Base-by-base conservation (phyloP, 2,888 invertebrate genomes). In the Enoplolaimus lenunculus region DNA sequence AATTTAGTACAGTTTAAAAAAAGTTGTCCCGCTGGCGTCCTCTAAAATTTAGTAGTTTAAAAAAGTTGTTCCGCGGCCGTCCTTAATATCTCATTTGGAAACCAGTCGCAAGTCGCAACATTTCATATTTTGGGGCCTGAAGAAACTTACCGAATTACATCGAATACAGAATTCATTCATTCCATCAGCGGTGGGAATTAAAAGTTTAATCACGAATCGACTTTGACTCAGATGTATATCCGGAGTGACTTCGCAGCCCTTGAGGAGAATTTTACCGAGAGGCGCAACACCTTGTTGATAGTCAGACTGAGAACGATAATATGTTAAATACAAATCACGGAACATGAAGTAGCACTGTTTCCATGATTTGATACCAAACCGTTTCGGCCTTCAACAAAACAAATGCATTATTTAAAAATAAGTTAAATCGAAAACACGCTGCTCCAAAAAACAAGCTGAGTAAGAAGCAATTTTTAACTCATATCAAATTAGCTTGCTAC, bases 141-240 rank as follows among this genome's bases (percentile, higher is more conserved):
- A n/a, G n/a, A n/a, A 29, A 84, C 87, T 85, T 84, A 90, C 91
- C 76, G 88, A 88, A 77, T 94, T 93, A 81, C 95, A 97, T 80
- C 93, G 87, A 75, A 98, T 88, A 87, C 91, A 91, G 86, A 95
- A 90, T 83, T 98, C 98, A 72, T 89, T 88, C 89, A 97, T 94
- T 73, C 92, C 91, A 75, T 93, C 93, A 68, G 90, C 87, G 70
- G 89, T 88, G 0, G 93, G 92, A 28, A 97, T 90, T 82, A 94
- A 92, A 76, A 98, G 83, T 80, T 93, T 93, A 82, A 98, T 97
- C 75, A 90, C 90, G 83, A 89, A 99, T 78, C 92, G 90, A 57
- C 88, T 88, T 73, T 92, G 89, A 0, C 90, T 87, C 13, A 98
- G 87, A 81, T 93, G 92, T 0, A 98, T 92, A 81, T 97, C 97